Conservation (phyloP, 2,113 vertebrate species). For the Tupaia chinensis region DNA sequence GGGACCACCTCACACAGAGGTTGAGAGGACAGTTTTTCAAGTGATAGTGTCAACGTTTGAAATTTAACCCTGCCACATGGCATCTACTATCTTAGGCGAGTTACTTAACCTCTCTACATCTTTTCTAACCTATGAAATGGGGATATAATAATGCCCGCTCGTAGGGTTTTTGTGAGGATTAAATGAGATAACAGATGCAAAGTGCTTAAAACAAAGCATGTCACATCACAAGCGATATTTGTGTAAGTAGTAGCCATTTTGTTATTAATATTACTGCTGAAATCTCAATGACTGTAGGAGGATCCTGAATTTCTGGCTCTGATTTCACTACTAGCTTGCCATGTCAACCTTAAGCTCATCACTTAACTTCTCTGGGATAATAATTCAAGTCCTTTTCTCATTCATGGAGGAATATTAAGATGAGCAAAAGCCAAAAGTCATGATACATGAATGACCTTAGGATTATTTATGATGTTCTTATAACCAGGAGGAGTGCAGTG, state of each 20-base stretch:
- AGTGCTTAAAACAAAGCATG: background rate
- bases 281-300: background rate
- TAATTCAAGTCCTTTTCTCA: background rate
- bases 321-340: background rate
- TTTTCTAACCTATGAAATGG: background rate
- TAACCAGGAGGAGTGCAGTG: background rate
- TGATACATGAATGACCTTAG: background rate
- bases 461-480: constrained; percentile 42
- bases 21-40: background rate
- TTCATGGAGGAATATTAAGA: background rate
- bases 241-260: background rate
- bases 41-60: background rate
- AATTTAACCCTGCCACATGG: background rate
- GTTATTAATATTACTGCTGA: background rate
- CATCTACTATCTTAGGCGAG: background rate
- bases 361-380: background rate
- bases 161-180: background rate
- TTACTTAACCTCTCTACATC: background rate
- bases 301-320: background rate
- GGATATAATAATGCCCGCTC: background rate
- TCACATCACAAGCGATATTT: background rate
- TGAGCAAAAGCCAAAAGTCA: background rate
- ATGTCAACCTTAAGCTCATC: background rate
- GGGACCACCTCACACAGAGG: no score
- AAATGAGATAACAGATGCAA: background rate